Evolutionary conservation across 2,797 vertebrate species (phyloP).

Genomic region (Chelidonichthys spinosus): DNA sequence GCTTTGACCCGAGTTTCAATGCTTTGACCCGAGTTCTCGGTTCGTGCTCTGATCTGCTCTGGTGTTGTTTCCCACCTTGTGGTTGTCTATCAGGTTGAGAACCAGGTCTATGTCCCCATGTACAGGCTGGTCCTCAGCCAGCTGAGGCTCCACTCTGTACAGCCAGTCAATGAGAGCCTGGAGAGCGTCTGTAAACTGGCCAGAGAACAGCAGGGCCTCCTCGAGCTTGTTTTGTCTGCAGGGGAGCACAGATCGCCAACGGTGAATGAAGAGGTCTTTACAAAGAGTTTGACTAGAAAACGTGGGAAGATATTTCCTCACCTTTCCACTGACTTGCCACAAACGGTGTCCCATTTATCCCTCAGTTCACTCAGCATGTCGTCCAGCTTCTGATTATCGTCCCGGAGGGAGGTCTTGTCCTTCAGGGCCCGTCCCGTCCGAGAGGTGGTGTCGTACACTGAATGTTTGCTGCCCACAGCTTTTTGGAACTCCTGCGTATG

Average conservation of each 20-base stretch:
- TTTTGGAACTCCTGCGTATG: constrained; percentile 94
- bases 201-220: constrained; percentile 96
- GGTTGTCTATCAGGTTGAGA: constrained; percentile 97
- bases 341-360: constrained; percentile 99
- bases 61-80: constrained; percentile 89
- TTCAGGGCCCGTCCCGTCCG: constrained; percentile 95
- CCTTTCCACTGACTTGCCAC: constrained; percentile 99
- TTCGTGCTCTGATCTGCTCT: not conserved
- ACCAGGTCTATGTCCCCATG: constrained; percentile 98
- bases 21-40: not conserved
- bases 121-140: constrained; percentile 97
- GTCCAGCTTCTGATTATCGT: constrained; percentile 96
- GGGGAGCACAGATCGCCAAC: constrained; percentile 32
- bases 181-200: constrained; percentile 97
- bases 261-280: not conserved
- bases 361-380: constrained; percentile 97
- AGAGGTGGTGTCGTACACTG: constrained; percentile 95
- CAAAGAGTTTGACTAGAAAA: not conserved
- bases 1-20: constrained; percentile 4
- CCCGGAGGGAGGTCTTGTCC: constrained; percentile 93
- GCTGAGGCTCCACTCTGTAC: constrained; percentile 95
- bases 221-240: constrained; percentile 98
- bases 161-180: constrained; percentile 99
- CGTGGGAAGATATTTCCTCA: constrained; percentile 59
- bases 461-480: constrained; percentile 95